Evolutionary conservation across 2,888 invertebrate species (phyloP).

Genomic region (Cryptus armator): DNA sequence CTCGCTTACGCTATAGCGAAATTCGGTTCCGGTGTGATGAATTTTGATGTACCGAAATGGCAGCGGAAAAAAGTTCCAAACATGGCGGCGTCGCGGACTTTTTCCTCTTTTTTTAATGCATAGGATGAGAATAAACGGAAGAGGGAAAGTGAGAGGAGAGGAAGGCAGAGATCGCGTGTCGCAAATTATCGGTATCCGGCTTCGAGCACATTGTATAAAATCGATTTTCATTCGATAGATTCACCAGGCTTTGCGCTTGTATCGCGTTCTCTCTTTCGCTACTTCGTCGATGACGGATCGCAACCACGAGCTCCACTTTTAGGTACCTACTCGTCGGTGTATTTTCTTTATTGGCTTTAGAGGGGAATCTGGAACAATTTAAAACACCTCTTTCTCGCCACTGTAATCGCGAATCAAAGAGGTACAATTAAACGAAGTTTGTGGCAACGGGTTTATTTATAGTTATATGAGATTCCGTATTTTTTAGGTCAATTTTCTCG

Average conservation of each 20-base stretch:
- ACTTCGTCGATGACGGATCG: constrained; percentile 24
- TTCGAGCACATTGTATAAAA: constrained; percentile 73
- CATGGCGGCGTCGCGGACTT: background rate
- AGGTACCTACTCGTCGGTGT: constrained; percentile 71
- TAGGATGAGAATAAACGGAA: constrained; percentile 20
- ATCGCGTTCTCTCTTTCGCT: constrained; percentile 71
- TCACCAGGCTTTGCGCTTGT: constrained; percentile 49
- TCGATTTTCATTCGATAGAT: constrained; percentile 81
- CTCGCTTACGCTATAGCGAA: no score
- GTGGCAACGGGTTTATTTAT: background rate
- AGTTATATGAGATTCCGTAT: no score
- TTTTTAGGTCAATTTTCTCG: background rate
- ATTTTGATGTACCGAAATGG: background rate
- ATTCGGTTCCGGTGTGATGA: background rate
- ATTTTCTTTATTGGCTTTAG: constrained; percentile 55
- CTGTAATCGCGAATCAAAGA: constrained; percentile 65
- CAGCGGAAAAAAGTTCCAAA: background rate
- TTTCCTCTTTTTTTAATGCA: background rate
- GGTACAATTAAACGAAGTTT: constrained; percentile 9
- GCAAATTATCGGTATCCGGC: constrained; percentile 81
- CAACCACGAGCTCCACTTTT: constrained; percentile 38
- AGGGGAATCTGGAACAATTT: constrained; percentile 43
- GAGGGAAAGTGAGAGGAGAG: constrained; percentile 71
- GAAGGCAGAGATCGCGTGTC: constrained; percentile 81
- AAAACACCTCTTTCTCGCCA: constrained; percentile 44